Evolutionary conservation across 2,797 vertebrate genomes (phyloP).

Genomic region (Uromys caudimaculatus): DNA sequence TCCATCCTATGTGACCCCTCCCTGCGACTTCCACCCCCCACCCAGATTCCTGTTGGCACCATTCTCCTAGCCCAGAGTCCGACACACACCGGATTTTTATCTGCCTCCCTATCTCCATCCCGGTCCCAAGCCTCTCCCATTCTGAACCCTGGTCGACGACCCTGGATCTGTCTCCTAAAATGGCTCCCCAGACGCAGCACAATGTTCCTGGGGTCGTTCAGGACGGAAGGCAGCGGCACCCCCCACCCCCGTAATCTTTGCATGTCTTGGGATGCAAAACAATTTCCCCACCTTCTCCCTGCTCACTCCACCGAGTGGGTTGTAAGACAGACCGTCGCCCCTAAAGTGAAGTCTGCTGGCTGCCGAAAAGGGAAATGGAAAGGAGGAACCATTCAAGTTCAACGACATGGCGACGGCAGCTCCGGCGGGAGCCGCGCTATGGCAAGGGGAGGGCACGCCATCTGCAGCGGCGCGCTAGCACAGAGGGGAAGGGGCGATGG

Average conservation of each 20-base stretch:
- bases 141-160: constrained; percentile 67
- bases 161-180: constrained; percentile 84
- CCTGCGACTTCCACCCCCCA: not conserved
- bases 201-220: constrained; percentile 69
- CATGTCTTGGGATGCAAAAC: not conserved
- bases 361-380: constrained; percentile 73
- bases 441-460: constrained; percentile 76
- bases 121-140: constrained; percentile 41
- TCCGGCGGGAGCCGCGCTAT: constrained; percentile 69
- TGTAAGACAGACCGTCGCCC: constrained; percentile 5
- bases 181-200: constrained; percentile 86
- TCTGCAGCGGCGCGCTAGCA: constrained; percentile 57
- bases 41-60: not conserved
- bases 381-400: constrained; percentile 89
- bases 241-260: constrained; percentile 23
- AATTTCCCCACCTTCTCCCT: constrained; percentile 23
- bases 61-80: constrained; percentile 6
- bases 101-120: constrained; percentile 62
- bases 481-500: not conserved
- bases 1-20: constrained; percentile 11
- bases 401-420: constrained; percentile 87
- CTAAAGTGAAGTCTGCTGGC: constrained; percentile 57
- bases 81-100: not conserved
- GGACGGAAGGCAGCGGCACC: constrained; percentile 58
- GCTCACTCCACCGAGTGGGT: constrained; percentile 18